phyloP scores from a whole-genome alignment of 2,797 vertebrate genomes.

The Pterois miles region DNA sequence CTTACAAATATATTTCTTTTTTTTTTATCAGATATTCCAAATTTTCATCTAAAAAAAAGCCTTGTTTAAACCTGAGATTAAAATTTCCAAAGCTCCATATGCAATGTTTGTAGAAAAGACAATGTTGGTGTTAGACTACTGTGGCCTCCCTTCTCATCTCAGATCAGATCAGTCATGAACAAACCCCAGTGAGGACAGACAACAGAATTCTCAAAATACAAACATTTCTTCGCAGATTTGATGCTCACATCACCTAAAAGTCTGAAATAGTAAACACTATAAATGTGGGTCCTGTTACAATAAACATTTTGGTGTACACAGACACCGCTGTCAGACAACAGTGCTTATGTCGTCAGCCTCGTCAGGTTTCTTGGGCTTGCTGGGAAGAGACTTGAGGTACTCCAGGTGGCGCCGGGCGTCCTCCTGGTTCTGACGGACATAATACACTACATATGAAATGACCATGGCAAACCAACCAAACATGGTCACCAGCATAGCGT shows the following conservation, averaged over 20 bases:
- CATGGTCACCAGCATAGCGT: constrained; percentile 99
- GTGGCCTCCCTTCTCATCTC: constrained; percentile 26
- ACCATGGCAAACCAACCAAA: constrained; percentile 99
- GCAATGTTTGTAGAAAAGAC: constrained; percentile 50
- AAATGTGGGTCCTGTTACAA: constrained; percentile 54
- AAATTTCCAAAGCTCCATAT: constrained; percentile 58
- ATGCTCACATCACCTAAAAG: constrained; percentile 54
- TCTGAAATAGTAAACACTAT: constrained; percentile 61
- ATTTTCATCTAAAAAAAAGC: constrained; percentile 57
- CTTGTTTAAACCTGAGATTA: constrained; percentile 82
- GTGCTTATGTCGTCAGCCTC: constrained; percentile 97
- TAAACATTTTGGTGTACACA: constrained; percentile 51
- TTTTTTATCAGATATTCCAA: constrained; percentile 47
- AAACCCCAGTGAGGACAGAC: constrained; percentile 47
- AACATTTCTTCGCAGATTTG: constrained; percentile 39
- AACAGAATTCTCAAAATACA: constrained; percentile 59
- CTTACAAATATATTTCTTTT: constrained; percentile 53
- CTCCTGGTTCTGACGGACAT: constrained; percentile 98
- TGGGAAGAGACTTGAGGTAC: constrained; percentile 99
- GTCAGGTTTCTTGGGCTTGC: constrained; percentile 97
- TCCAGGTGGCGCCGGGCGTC: constrained; percentile 97
- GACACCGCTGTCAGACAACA: constrained; percentile 87
- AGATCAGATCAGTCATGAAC: constrained; percentile 30
- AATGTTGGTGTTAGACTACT: constrained; percentile 23
- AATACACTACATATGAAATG: constrained; percentile 98